Percentiles rank a stretch among this genome's conserved stretches.
Evolutionary conservation across 2,888 invertebrate species (phyloP).

Genomic region (Saturnia japonica): DNA sequence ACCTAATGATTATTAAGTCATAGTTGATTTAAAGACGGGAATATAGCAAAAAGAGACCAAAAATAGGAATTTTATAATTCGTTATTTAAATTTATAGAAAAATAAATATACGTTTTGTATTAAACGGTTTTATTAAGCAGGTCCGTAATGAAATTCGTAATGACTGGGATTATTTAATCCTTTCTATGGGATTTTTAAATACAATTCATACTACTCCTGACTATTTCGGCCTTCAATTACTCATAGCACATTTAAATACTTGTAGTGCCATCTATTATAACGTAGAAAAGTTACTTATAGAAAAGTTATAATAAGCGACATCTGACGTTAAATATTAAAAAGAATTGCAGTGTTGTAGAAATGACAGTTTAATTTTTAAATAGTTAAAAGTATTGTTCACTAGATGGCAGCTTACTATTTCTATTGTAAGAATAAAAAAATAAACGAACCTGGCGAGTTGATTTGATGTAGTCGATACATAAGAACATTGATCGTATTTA

Average conservation of each 20-base stretch:
- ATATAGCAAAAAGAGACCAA: too few species aligned
- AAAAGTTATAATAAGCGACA: slow-evolving; percentile 29
- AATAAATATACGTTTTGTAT: too few species aligned
- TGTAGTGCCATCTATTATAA: slow-evolving; percentile 35
- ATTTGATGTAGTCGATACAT: slow-evolving; percentile 50
- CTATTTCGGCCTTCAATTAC: not conserved
- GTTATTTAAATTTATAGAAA: too few species aligned
- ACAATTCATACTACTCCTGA: not conserved
- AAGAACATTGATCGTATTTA: slow-evolving; percentile 56
- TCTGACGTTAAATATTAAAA: slow-evolving; percentile 27
- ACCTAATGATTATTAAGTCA: too few species aligned
- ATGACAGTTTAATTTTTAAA: not conserved
- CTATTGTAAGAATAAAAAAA: not conserved
- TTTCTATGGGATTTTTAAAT: too few species aligned
- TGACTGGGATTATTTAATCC: too few species aligned
- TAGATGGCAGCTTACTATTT: slow-evolving; percentile 33
- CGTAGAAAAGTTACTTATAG: not conserved
- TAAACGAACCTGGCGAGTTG: slow-evolving; percentile 57
- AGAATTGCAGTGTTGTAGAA: not conserved
- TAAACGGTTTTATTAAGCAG: too few species aligned
- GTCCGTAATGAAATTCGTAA: too few species aligned
- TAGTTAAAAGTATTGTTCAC: not conserved
- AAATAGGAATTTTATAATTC: too few species aligned
- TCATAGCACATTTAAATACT: not conserved
- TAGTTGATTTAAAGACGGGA: too few species aligned